phyloP scores from a whole-genome alignment of 2,113 vertebrate genomes.

The Coracopsis vasa region DNA sequence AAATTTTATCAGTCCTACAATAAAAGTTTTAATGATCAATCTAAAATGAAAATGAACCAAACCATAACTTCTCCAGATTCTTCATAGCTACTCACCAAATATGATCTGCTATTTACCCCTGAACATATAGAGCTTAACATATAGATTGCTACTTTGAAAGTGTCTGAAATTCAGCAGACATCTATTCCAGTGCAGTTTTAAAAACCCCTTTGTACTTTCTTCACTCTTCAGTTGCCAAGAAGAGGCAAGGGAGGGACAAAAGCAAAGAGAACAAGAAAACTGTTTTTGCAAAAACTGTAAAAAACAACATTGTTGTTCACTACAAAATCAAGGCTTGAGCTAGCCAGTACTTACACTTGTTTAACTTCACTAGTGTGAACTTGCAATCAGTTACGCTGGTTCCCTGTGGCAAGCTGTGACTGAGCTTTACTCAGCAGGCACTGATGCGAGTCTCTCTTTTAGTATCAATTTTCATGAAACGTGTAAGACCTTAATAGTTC shows the following conservation, averaged over 20 bases:
- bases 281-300: neutral
- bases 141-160: neutral
- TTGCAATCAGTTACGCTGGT: neutral
- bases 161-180: neutral
- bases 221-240: neutral
- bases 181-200: neutral
- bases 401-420: neutral
- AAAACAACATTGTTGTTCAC: neutral
- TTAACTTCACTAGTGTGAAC: neutral
- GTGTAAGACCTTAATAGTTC: slow-evolving; percentile 38
- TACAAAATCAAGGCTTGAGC: neutral
- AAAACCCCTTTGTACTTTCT: neutral
- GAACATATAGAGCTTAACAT: neutral
- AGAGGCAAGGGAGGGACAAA: neutral
- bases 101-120: neutral
- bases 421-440: neutral
- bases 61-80: neutral
- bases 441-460: neutral
- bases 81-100: neutral
- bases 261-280: neutral
- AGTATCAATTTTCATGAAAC: slow-evolving; percentile 30
- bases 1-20: neutral
- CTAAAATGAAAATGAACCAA: neutral
- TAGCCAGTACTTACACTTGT: neutral
- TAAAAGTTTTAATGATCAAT: neutral